Evolutionary conservation across 1,140 invertebrate species (phyloP), one percentile per base, ranked within the genome.

Genomic region (Chlorops oryzae): DNA sequence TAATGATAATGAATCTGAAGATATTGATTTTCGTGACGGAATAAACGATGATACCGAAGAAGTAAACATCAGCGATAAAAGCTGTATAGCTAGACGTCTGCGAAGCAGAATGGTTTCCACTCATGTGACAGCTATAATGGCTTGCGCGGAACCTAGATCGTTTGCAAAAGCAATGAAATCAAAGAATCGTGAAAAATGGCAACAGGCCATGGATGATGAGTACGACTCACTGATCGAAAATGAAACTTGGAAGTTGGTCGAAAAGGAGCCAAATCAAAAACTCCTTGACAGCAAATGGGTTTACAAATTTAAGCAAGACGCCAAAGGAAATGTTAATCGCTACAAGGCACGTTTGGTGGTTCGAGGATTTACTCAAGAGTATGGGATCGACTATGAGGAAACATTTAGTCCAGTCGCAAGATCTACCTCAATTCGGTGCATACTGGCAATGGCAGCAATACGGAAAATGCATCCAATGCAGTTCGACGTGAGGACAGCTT

Each of bases 141-240:
- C n/a, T n/a, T n/a, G n/a, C n/a, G n/a, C n/a, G n/a, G 57, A 58
- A 50, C 62, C 63, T 39, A 49, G 51, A 38, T 59, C 32, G 47
- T 59, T 61, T 47, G 55, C 60, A 7, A 61, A 68, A 38, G 66
- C 65, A 12, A 37, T 69, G 15, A 49, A 50, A 7, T 48, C 51
- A 21, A 15, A 55, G 13, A 25, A 67, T 35, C 51, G 46, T 15
- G 47, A 52, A 15, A 50, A 67, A 34, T 75, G 67, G 66, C 59
- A 51, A 32, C 27, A 55, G 35, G 69, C 72, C 3, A 73, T 75
- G 62, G 23, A 62, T 35, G 54, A 68, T 17, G 68, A 75, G 52
- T 49, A 44, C 18, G 48, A 58, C 25, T 12, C 23, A 9, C 53
- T 75, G 6, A 54, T 52, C 10, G 49, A 62, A 23, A 22, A 50